These are phyloP conservation scores for Uropsilus gracilis DNA, from an alignment of 2,113 vertebrate species.

Conservation along the genomic window DNA sequence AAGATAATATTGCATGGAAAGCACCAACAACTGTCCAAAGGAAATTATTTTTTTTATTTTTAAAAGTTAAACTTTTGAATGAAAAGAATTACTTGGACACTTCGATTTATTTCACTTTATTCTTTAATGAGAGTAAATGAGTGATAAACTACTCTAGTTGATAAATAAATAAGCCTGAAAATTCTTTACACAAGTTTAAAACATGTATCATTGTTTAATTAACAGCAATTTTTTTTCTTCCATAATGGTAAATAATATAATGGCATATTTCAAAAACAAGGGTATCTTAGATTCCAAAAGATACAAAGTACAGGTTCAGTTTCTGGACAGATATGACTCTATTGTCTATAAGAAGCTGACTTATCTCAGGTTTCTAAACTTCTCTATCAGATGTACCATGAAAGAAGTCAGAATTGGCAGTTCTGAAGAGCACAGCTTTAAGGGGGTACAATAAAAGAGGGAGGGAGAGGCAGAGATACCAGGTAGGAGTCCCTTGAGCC, in stretches of 20 bases:
- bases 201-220: neutral
- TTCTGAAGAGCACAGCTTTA: neutral
- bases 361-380: neutral
- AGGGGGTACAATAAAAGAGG: neutral
- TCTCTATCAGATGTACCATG: neutral
- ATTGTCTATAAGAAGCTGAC: neutral
- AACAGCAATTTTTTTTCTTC: neutral
- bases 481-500: neutral
- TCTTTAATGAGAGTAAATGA: neutral
- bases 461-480: neutral
- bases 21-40: neutral
- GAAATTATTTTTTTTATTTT: too few relatives aligned
- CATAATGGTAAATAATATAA: neutral
- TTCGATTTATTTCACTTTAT: neutral
- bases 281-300: neutral
- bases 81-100: neutral
- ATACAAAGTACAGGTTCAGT: neutral
- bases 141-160: neutral
- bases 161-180: neutral
- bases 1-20: neutral
- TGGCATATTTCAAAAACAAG: neutral
- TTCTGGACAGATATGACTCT: neutral
- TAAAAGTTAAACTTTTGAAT: neutral
- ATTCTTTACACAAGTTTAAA: neutral
- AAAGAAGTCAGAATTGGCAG: neutral